Evolutionary conservation across 1,140 invertebrate genomes (phyloP).

Genomic region (Rhyzopertha dominica): DNA sequence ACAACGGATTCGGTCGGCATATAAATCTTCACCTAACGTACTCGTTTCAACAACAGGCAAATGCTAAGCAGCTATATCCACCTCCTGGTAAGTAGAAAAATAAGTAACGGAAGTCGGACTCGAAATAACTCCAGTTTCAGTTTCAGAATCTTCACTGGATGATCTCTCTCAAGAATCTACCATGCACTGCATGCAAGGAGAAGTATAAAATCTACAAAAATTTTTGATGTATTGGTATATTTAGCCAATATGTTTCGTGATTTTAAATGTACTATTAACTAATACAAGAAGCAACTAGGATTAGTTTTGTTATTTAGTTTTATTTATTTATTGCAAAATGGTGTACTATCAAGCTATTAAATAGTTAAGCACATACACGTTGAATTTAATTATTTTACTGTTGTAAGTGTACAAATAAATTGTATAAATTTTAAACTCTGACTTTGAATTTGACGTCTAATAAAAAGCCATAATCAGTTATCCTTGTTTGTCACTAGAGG

Average conservation of each 20-base stretch:
- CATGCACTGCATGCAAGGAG: constrained; percentile 71
- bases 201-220: constrained; percentile 52
- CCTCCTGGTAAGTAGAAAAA: constrained; percentile 53
- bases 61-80: constrained; percentile 51
- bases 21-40: constrained; percentile 80
- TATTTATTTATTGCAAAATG: constrained; percentile 37
- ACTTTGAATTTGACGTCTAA: too few relatives aligned
- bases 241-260: constrained; percentile 34
- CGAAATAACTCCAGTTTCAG: constrained; percentile 42
- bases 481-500: too few relatives aligned
- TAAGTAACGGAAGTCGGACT: too few relatives aligned
- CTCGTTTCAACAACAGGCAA: constrained; percentile 71
- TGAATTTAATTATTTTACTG: constrained; percentile 35
- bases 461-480: too few relatives aligned
- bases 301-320: constrained; percentile 32
- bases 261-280: constrained; percentile 36
- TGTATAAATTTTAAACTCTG: constrained; percentile 17
- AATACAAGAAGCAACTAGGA: too few relatives aligned
- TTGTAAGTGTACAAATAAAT: constrained; percentile 35
- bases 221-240: constrained; percentile 19
- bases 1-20: constrained; percentile 62
- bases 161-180: constrained; percentile 75
- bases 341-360: constrained; percentile 19
- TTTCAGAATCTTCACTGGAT: constrained; percentile 73
- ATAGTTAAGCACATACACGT: constrained; percentile 30